Evolutionary conservation across 1,140 invertebrate genomes (phyloP).

Genomic region (Aricia agestis): DNA sequence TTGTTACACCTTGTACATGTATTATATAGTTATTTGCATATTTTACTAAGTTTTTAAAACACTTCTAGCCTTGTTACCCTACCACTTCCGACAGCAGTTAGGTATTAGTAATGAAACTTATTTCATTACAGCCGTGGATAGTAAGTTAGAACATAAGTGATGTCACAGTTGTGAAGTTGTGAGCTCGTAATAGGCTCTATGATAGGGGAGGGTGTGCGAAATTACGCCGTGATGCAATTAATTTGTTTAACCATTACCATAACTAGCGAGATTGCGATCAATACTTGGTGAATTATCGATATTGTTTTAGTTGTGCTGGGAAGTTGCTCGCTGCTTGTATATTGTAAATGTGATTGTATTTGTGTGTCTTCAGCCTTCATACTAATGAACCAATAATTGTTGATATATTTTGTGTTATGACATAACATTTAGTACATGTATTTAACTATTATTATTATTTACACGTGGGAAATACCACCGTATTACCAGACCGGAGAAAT

Average conservation of each 20-base stretch:
- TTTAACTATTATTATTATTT: too few relatives aligned
- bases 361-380: too few relatives aligned
- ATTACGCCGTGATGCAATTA: conserved; percentile 25
- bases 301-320: not conserved
- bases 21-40: too few relatives aligned
- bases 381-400: too few relatives aligned
- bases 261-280: conserved; percentile 22
- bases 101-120: not conserved
- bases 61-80: not conserved
- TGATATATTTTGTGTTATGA: too few relatives aligned
- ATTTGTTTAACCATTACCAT: conserved; percentile 30
- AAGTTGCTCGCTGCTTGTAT: not conserved
- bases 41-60: too few relatives aligned
- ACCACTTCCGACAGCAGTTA: not conserved
- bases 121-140: not conserved
- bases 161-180: not conserved
- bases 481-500: too few relatives aligned
- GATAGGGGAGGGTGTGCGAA: conserved; percentile 6
- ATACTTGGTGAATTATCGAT: not conserved
- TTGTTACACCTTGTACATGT: too few relatives aligned
- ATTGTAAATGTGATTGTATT: too few relatives aligned
- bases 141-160: not conserved
- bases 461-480: too few relatives aligned
- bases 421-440: too few relatives aligned
- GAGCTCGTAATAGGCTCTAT: conserved; percentile 6